Conservation (phyloP, 1,140 invertebrate species). For the Pteromalus puparum region DNA sequence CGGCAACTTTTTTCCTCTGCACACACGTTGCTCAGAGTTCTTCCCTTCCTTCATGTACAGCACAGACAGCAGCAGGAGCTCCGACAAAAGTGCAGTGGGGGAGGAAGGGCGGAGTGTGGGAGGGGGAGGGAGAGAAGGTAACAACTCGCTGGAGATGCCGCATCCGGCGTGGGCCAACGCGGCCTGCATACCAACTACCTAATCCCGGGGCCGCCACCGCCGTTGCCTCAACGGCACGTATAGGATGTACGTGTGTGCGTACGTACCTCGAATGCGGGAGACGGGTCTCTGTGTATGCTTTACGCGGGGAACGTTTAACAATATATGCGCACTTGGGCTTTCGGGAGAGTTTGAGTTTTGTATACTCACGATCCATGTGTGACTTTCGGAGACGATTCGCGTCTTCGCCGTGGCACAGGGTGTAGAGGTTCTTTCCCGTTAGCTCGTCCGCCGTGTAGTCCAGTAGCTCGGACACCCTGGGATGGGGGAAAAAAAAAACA, state of each 20-base stretch:
- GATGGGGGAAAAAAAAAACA: not conserved
- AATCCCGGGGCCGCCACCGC: conserved; percentile 64
- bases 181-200: conserved; percentile 70
- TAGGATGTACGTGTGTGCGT: conserved; percentile 49
- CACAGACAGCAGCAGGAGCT: conserved; percentile 18
- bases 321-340: conserved; percentile 48
- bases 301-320: conserved; percentile 64
- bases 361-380: conserved; percentile 93
- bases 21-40: not conserved
- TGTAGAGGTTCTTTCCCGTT: conserved; percentile 94
- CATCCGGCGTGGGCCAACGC: conserved; percentile 67
- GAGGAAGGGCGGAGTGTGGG: not conserved
- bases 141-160: conserved; percentile 71
- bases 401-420: conserved; percentile 96
- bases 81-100: conserved; percentile 12
- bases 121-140: conserved; percentile 56
- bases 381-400: conserved; percentile 93
- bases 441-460: conserved; percentile 96
- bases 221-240: conserved; percentile 60
- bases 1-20: not conserved
- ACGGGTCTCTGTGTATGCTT: conserved; percentile 55
- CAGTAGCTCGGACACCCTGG: conserved; percentile 92
- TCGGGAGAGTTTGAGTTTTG: not conserved
- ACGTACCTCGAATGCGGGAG: conserved; percentile 59
- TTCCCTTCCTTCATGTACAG: not conserved